Conservation (phyloP, 2,888 invertebrate genomes). For the Luffia ferchaultella region DNA sequence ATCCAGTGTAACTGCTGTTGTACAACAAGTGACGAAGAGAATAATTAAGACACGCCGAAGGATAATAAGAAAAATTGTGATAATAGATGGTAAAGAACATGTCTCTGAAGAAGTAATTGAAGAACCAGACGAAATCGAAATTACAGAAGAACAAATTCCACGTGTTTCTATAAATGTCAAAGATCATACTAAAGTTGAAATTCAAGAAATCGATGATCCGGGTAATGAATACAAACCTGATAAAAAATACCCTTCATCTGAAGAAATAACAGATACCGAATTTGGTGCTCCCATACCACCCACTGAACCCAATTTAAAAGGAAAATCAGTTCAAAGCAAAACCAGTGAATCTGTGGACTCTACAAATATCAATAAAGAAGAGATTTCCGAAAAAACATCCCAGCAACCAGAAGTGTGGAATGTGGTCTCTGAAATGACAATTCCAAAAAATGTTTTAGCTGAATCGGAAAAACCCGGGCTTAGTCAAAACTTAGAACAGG, state of each 20-base stretch:
- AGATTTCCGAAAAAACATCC: not conserved
- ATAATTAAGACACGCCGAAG: constrained; percentile 78
- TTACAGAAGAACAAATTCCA: constrained; percentile 76
- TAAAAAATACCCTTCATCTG: constrained; percentile 6
- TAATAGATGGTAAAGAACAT: constrained; percentile 85
- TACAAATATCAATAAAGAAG: not conserved
- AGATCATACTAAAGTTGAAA: constrained; percentile 58
- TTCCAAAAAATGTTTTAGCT: constrained; percentile 11
- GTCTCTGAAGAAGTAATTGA: constrained; percentile 85
- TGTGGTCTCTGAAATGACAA: no score
- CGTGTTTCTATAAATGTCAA: constrained; percentile 73
- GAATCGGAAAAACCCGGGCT: not conserved
- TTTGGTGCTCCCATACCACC: no score
- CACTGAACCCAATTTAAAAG: no score
- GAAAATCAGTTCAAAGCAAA: no score
- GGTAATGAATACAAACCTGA: constrained; percentile 19
- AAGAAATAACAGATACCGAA: no score
- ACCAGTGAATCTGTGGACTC: not conserved
- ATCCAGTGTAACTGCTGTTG: constrained; percentile 79
- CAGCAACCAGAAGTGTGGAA: not conserved
- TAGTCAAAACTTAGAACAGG: constrained; percentile 9
- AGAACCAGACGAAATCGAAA: constrained; percentile 81
- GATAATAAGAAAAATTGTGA: constrained; percentile 78
- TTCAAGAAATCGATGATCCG: constrained; percentile 34
- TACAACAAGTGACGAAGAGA: constrained; percentile 82